Conservation (phyloP, 2,888 invertebrate species). For the Steinernema carpocapsae region DNA sequence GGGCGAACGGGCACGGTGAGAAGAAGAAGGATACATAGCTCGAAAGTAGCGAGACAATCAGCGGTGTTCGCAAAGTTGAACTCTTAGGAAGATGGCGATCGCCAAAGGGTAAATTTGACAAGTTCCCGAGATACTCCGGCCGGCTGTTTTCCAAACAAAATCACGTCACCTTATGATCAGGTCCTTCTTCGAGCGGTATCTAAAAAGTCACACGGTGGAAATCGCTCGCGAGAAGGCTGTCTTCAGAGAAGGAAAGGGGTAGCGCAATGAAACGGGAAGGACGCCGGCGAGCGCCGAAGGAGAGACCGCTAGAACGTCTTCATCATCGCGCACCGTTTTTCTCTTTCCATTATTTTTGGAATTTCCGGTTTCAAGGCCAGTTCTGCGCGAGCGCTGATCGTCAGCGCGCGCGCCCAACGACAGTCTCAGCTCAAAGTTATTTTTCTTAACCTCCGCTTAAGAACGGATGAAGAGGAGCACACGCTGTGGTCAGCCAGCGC, state of each 20-base stretch:
- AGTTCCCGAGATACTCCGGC: too few relatives aligned
- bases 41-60: too few relatives aligned
- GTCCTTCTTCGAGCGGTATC: too few relatives aligned
- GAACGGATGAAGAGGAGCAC: conserved; percentile 6
- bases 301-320: conserved; percentile 35
- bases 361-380: conserved; percentile 35
- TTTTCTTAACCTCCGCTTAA: conserved; percentile 7
- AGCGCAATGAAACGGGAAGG: not conserved
- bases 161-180: too few relatives aligned
- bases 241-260: too few relatives aligned
- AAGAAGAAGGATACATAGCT: too few relatives aligned
- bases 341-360: conserved; percentile 35
- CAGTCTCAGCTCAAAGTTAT: conserved; percentile 26
- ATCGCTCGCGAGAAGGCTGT: too few relatives aligned
- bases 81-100: too few relatives aligned
- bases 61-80: too few relatives aligned
- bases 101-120: too few relatives aligned
- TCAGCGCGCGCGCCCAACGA: conserved; percentile 20
- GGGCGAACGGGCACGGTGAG: conserved; percentile 10
- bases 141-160: too few relatives aligned
- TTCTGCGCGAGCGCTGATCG: conserved; percentile 30
- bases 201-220: too few relatives aligned
- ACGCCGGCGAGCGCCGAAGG: conserved; percentile 17
- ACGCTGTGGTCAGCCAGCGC: not conserved
- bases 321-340: conserved; percentile 35